A percentile compares a stretch with the other conserved stretches of the same genome.
Conservation (phyloP, 37 sponge, comb jelly and placozoan genomes). For the Halisarca cf. caerulea region DNA sequence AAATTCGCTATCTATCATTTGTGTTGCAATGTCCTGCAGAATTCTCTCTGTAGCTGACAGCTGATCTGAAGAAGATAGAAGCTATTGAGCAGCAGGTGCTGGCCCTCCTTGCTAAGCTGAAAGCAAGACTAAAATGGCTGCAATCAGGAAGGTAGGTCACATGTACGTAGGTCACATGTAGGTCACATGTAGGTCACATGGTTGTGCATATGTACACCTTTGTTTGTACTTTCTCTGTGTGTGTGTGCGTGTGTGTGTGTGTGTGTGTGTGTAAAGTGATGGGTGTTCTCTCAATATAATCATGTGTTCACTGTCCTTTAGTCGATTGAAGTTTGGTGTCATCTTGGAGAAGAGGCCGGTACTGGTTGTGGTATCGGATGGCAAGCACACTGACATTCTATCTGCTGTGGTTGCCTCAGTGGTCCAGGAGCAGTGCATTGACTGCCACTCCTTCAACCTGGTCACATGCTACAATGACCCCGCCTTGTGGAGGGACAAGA, state of each 20-base stretch:
- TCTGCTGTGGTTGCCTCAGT: constrained; percentile 6
- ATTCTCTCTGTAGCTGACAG: constrained; percentile 8
- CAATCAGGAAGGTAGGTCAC: constrained; percentile 66
- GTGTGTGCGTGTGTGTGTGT: no score
- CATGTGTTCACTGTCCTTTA: no score
- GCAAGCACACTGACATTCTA: constrained; percentile 31
- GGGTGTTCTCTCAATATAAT: not conserved
- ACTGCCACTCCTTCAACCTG: constrained; percentile 50
- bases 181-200: no score
- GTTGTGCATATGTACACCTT: no score
- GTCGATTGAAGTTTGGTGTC: constrained; percentile 62
- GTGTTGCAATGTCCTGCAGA: not conserved
- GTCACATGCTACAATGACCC: constrained; percentile 56
- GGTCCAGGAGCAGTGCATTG: constrained; percentile 55
- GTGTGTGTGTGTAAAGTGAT: no score
- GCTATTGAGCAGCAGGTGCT: constrained; percentile 46
- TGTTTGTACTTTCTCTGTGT: no score
- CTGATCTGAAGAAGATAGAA: constrained; percentile 24
- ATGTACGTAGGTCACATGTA: not conserved
- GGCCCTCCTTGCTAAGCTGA: constrained; percentile 37
- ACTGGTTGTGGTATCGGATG: constrained; percentile 38
- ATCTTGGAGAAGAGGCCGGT: constrained; percentile 48
- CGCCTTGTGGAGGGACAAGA: constrained; percentile 20
- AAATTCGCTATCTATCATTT: not conserved
- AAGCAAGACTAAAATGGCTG: constrained; percentile 71